Evolutionary conservation across 2,113 vertebrate genomes (phyloP), one percentile per base, ranked within the genome.

Genomic region (Ceyx cyanopectus): DNA sequence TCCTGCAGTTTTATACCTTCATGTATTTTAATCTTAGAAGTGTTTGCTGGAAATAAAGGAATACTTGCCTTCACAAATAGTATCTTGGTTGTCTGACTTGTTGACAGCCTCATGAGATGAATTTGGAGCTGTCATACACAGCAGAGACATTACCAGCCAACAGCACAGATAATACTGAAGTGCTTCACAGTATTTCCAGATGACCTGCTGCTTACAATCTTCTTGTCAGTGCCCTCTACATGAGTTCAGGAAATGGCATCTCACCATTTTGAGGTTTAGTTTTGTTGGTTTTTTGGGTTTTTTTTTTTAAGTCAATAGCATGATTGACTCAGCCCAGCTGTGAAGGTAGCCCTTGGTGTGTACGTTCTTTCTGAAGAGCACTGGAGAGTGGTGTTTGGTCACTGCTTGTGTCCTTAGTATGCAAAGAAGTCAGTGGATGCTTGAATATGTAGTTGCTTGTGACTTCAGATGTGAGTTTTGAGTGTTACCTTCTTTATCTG

Each of bases 221-320:
- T 66, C 0, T 0, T 53, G 4, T 50, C 1, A 0, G 37, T 45
- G 60, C 30, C 12, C 20, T 32, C 29, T 66, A 6, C 21, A 4
- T 40, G 23, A 75, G 23, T 66, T 58, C 48, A 58, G 21, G 37
- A 54, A 74, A 46, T 27, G 8, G 4, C 56, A 70, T 46, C 41
- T 80, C 24, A 21, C 76, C 6, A 5, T 29, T 58, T 84, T 5
- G 17, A 3, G 18, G 15, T 0, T 0, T 58, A 14, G 5, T 14
- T 24, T 26, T 23, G 10, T 26, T 29, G 13, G 15, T 5, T 56
- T 56, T 27, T 4, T 20, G 24, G 30, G 6, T 10, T 57, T 23
- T 62, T 62, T 29, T 66, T 60, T 77, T 60, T 37, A 57, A 46
- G 14, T 58, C n/a, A 62, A 3, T 51, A 51, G 8, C 8, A 4